Evolutionary conservation across 23 tunicate species (phyloP), one percentile per base, ranked within the genome.

Genomic region (Phallusia fumigata): DNA sequence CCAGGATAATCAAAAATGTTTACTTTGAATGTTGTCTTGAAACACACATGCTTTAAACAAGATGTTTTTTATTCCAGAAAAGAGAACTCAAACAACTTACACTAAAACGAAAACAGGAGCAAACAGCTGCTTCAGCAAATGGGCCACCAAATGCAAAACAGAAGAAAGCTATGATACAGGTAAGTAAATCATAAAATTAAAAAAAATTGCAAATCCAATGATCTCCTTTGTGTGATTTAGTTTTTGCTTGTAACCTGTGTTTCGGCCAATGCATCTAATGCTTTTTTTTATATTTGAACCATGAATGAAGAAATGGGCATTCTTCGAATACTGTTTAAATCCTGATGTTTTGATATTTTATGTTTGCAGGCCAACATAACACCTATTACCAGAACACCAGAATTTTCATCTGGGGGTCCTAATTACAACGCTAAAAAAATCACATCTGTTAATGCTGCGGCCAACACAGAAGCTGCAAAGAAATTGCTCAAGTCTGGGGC

Each of bases 391-490:
- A 73, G 80, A 19, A 35, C 83, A 11, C 31, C 53, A 22, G 88
- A 83, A 74, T 84, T 84, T 79, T 33, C 74, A 16, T 64, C 58
- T 53, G 52, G 80, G 2, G 77, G 80, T 13, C 58, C 47, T 31
- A 92, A 76, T 73, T 65, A 75, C 32, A 76, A 76, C 13, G 52
- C 76, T 24, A 75, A 44, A 15, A 44, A 65, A 35, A 81, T 90
- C 0, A 35, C 79, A 24, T 77, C 97, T 6, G 65, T 76, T 40
- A 65, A 92, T 64, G 98, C 98, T 0, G 98, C 98, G 24, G 94
- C 94, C 18, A 94, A 94, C 51, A 94, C 98, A 32, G 90, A 75
- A 45, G 89, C 89, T 32, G 98, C 94, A 26, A 94, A 94, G 75
- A 69, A 85, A 33, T 65, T 94, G 65, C 73, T 94, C 8, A 87